Base-by-base conservation (phyloP, 2,888 invertebrate genomes). In the Cephus pygmeus region DNA sequence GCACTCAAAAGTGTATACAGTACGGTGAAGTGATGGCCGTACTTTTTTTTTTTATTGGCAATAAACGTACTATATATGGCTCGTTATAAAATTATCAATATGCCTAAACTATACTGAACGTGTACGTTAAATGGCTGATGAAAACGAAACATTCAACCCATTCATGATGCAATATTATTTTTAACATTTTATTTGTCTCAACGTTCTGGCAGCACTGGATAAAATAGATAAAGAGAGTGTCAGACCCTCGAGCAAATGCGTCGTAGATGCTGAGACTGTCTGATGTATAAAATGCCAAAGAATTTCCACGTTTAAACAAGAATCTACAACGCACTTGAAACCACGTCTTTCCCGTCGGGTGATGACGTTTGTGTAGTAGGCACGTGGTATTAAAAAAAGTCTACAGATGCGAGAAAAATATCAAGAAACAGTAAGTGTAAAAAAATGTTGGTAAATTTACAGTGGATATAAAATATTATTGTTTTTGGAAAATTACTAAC, bases 91-190 rank as follows among this genome's bases (percentile, higher is more conserved):
- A 56, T 56, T 56, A 56, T 56, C 9, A 9, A 56, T 56, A 56
- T 56, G 2, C 23, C 23, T 56, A 56, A 56, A 56, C 23, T 56
- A 56, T 56, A 23, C 9, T 23, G 56, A 56, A 56, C 56, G 15
- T 23, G 9, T 56, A 23, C 23, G 23, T 56, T 23, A 56, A 23
- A 56, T 56, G 9, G 23, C 23, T 23, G 23, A 56, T 23, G 56
- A 56, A 56, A 56, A 23, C 56, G 56, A 56, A 56, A 23, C 23
- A 23, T 56, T 23, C 9, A 56, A 23, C 9, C 56, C 9, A 56
- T 56, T 56, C 56, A 9, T 23, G 56, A 56, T 56, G 56, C 9
- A 56, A 56, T 56, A 78, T 74, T 77, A 75, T 73, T 73, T 73
- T 78, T 34, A 69, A 73, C n/a, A 69, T 79, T 40, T 73, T 75